Percentiles rank a stretch among this genome's conserved stretches.
Evolutionary conservation across 2,888 invertebrate genomes (phyloP).

Genomic region (Caenorhabditis sp.): DNA sequence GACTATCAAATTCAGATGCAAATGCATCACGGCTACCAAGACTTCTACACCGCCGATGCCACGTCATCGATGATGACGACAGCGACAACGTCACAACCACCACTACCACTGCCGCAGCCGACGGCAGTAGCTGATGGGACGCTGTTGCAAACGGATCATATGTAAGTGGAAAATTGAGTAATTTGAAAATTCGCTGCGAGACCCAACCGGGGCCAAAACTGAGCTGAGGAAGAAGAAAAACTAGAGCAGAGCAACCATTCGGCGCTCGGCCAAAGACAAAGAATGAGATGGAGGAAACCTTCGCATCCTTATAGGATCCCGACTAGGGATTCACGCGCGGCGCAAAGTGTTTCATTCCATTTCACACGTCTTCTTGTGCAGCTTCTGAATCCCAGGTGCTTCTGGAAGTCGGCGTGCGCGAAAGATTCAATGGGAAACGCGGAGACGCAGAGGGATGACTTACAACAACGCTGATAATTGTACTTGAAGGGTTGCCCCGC

Average conservation of each 20-base stretch:
- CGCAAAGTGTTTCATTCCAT: conserved; percentile 45
- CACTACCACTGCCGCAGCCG: no score
- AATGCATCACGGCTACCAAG: conserved; percentile 57
- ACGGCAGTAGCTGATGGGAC: conserved; percentile 8
- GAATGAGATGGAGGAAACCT: conserved; percentile 9
- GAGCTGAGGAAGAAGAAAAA: no score
- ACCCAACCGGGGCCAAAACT: not conserved
- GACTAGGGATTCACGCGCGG: conserved; percentile 7
- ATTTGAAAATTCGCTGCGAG: not conserved
- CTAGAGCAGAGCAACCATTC: not conserved
- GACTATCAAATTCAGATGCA: conserved; percentile 30
- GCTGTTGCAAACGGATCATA: conserved; percentile 16
- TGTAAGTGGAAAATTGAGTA: not conserved
- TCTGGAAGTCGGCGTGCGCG: conserved; percentile 21
- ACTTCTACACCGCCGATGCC: conserved; percentile 34
- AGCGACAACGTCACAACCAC: conserved; percentile 14
- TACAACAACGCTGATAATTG: conserved; percentile 50
- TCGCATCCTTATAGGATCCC: no score
- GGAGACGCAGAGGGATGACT: conserved; percentile 28
- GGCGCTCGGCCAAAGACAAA: not conserved
- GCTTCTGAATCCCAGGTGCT: conserved; percentile 39
- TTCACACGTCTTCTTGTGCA: conserved; percentile 41
- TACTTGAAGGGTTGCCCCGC: conserved; percentile 56
- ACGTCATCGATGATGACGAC: conserved; percentile 35
- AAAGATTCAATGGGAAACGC: not conserved